These are phyloP conservation scores for Ennomos fuscantarius DNA, from an alignment of 2,888 invertebrate species.

Conservation along the genomic window DNA sequence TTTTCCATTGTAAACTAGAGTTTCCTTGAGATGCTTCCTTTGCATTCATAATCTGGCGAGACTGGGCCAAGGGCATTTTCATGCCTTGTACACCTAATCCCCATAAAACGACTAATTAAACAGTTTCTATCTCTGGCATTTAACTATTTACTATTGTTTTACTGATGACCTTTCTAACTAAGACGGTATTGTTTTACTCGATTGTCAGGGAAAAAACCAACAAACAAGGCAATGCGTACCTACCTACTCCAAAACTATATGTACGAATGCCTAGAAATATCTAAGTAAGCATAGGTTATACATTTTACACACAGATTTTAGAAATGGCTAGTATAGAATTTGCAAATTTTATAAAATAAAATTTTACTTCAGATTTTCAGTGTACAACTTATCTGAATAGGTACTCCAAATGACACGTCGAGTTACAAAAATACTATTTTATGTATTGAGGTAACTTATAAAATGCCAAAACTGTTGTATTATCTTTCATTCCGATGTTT, in stretches of 20 bases:
- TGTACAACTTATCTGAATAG: too few relatives aligned
- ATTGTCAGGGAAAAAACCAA: constrained; percentile 46
- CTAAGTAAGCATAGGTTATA: too few relatives aligned
- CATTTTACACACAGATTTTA: too few relatives aligned
- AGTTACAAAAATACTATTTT: too few relatives aligned
- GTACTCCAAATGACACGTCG: too few relatives aligned
- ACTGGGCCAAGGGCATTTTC: constrained; percentile 67
- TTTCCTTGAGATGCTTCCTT: constrained; percentile 65
- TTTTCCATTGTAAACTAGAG: constrained; percentile 52
- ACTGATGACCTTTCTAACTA: constrained; percentile 54
- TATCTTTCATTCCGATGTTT: too few relatives aligned
- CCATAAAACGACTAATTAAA: constrained; percentile 65
- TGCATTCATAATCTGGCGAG: constrained; percentile 55
- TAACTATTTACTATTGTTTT: constrained; percentile 68
- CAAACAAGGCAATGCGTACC: not conserved
- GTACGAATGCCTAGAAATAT: not conserved
- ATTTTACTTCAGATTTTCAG: too few relatives aligned
- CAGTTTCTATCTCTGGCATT: constrained; percentile 63
- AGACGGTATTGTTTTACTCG: constrained; percentile 52
- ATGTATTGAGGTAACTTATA: too few relatives aligned
- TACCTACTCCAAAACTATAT: too few relatives aligned
- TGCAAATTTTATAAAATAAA: too few relatives aligned
- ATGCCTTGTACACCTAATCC: constrained; percentile 55
- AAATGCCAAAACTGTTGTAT: too few relatives aligned
- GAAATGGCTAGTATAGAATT: too few relatives aligned